Evolutionary conservation across 2,888 invertebrate genomes (phyloP).

Genomic region (Machimus rusticus): DNA sequence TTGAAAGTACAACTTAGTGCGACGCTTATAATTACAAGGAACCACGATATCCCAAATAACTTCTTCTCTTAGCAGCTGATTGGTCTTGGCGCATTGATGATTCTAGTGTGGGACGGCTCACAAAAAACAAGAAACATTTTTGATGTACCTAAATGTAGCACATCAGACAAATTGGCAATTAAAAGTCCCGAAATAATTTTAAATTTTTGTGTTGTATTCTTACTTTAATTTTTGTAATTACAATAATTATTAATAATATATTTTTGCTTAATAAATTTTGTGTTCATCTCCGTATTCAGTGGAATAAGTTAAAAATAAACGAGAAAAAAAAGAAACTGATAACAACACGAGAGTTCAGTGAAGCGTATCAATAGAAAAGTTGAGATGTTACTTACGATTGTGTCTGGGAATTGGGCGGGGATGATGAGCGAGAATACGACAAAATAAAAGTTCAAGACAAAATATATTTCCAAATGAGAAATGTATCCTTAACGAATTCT

Average conservation of each 20-base stretch:
- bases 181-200: not conserved
- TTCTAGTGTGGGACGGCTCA: too few species aligned
- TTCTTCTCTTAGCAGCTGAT: too few species aligned
- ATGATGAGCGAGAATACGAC: constrained; percentile 21
- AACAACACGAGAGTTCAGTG: constrained; percentile 12
- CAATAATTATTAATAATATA: constrained; percentile 35
- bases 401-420: not conserved
- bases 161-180: not conserved
- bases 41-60: too few species aligned
- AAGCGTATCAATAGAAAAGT: not conserved
- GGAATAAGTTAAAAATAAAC: constrained; percentile 23
- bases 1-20: too few species aligned
- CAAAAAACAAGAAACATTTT: too few species aligned
- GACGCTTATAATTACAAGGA: too few species aligned
- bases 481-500: constrained; percentile 24
- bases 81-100: too few species aligned
- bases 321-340: not conserved
- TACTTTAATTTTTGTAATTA: constrained; percentile 39
- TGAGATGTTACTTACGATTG: not conserved
- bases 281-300: constrained; percentile 11
- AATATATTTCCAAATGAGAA: constrained; percentile 18
- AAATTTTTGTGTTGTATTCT: constrained; percentile 35
- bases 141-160: not conserved
- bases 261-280: constrained; percentile 37
- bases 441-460: not conserved